Base-by-base conservation (phyloP, 2,797 vertebrate genomes). In the Emydoidea blandingii region DNA sequence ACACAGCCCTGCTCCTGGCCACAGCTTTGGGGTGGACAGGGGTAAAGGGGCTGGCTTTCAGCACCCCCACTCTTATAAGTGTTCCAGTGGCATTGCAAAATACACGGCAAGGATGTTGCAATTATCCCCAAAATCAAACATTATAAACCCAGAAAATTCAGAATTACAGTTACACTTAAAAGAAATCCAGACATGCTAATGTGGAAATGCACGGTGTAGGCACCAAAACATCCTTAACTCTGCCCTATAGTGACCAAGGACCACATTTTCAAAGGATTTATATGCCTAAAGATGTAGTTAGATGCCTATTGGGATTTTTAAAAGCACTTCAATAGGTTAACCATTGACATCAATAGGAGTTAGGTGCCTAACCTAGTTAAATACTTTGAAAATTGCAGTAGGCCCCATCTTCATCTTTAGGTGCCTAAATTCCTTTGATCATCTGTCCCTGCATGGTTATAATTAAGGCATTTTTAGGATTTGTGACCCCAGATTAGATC, bases 401-500 rank as follows among this genome's bases (percentile, higher is more conserved):
- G 57, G 65, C 65, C 9, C 18, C 34, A 19, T 68, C 34, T 68
- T 37, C 34, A 18, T n/a, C 65, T 68, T 19, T 37, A 68, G 65
- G 65, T 10, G n/a, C 16, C n/a, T 68, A 83, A 76, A 92, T 74
- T 18, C 44, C 4, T 31, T 81, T 50, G 72, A 84, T 87, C 65
- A 74, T 0, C 0, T 49, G 91, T 44, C 53, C 44, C 14, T 41
- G 19, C 0, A 0, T 23, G 65, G 12, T 5, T 91, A 31, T 85
- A 44, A 74, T 31, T 37, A 56, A 31, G 89, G 5, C 34, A 72
- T 15, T 16, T 62, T 47, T 50, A 74, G 21, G 49, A 92, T 96
- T 96, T 93, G 92, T 62, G 86, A 84, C 92, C 8, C 37, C 50
- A 85, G 81, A 59, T 92, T 79, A 94, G 57, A 94, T 54, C 6